A percentile compares a stretch with the other conserved stretches of the same genome.
Evolutionary conservation across 2,797 vertebrate species (phyloP).

Genomic region (Coregonus ussuriensis): DNA sequence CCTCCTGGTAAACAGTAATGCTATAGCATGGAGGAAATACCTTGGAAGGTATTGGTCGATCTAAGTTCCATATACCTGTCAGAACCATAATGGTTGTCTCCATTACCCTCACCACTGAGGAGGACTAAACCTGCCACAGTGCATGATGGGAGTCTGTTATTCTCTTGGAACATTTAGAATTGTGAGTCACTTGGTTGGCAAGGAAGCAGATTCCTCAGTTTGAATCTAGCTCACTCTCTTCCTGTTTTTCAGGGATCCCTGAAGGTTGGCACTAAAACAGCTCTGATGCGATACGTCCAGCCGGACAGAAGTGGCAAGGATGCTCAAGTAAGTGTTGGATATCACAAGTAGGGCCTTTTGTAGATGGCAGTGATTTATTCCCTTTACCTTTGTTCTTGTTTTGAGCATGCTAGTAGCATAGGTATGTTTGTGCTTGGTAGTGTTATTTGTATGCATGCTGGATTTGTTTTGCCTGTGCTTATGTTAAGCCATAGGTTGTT

Average conservation of each 20-base stretch:
- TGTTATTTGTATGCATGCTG: neutral
- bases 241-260: conserved; percentile 77
- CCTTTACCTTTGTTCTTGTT: neutral
- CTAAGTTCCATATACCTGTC: conserved; percentile 33
- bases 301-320: conserved; percentile 64
- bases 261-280: conserved; percentile 80
- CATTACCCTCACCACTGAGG: conserved; percentile 56
- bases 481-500: neutral
- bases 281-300: conserved; percentile 77
- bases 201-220: neutral
- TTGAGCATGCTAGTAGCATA: neutral
- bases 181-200: neutral
- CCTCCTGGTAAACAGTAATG: conserved; percentile 33
- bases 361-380: neutral
- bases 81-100: conserved; percentile 36
- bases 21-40: conserved; percentile 15
- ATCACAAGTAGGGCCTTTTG: no score
- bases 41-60: conserved; percentile 20
- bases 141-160: conserved; percentile 64
- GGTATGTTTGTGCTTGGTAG: neutral
- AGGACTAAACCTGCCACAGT: conserved; percentile 61
- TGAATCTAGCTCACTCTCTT: conserved; percentile 3
- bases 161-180: conserved; percentile 41
- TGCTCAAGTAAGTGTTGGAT: conserved; percentile 61
- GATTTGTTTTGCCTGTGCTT: neutral